Base-by-base conservation (phyloP, 2,888 invertebrate species). In the Lithophane leautieri region DNA sequence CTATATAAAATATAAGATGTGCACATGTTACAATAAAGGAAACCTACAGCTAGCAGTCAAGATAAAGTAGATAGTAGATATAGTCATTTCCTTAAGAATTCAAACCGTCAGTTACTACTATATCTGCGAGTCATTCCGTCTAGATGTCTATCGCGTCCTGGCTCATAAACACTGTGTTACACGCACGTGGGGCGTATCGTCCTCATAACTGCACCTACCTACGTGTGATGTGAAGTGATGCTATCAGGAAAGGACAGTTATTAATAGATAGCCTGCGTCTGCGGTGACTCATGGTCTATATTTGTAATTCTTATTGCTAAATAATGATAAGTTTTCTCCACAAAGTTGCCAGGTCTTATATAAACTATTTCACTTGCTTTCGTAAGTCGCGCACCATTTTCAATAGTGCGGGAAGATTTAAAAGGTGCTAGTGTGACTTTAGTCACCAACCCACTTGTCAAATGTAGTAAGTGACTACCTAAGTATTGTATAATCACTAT, bases 231-330 rank as follows among this genome's bases (percentile, higher is more conserved):
- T 25, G 71, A 78, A 40, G 61, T 54, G 72, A 28, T 72, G 72
- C 78, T 78, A 78, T 78, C 78, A 78, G 60, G 60, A 78, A 78
- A 63, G 63, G 77, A 77, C 79, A 78, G 61, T 34, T 78, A 78
- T 66, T 66, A 56, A 60, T 72, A 78, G 78, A 56, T 14, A 56
- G 9, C 4, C 72, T 54, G 28, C 78, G 72, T 61, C 72, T 72
- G 60, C 78, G 47, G 9, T 78, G 78, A 71, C 40, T 78, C 78
- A 54, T 47, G 52, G 16, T 52, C 78, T 78, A 78, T 70, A 63
- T 78, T 78, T 78, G 50, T 78, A 61, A 60, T n/a, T 69, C 40
- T 73, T 68, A 79, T 73, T 68, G 67, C 68, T 28, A 67, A 68
- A 70, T 70, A 52, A 44, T 69, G 70, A 34, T 70, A 78, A 78